Evolutionary conservation across 2,113 vertebrate species (phyloP).

Genomic region (Rhagologus leucostigma): DNA sequence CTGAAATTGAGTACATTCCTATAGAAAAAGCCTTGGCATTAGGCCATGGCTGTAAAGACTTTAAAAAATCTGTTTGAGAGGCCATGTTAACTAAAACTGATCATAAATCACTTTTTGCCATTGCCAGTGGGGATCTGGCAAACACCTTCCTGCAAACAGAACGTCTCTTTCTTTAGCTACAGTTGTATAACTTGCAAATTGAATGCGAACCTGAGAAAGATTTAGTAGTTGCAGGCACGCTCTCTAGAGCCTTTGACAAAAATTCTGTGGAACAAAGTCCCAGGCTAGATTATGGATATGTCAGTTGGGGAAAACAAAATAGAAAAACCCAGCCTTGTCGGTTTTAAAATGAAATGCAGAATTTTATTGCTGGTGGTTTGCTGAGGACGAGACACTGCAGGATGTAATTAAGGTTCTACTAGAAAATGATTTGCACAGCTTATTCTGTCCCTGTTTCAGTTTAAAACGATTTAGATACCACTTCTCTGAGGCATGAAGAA

Average conservation of each 20-base stretch:
- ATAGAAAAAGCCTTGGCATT: constrained; percentile 1
- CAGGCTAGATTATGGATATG: constrained; percentile 59
- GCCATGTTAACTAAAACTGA: constrained; percentile 50
- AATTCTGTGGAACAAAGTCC: constrained; percentile 59
- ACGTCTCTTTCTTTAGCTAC: constrained; percentile 38
- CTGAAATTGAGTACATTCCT: background rate
- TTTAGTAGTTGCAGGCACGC: constrained; percentile 52
- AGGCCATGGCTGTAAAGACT: constrained; percentile 1
- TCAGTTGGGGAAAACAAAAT: constrained; percentile 52
- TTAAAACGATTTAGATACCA: constrained; percentile 54
- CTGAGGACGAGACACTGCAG: constrained; percentile 54
- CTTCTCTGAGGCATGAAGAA: constrained; percentile 51
- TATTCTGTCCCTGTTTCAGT: constrained; percentile 53
- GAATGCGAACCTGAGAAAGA: constrained; percentile 59
- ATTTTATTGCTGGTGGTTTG: constrained; percentile 52
- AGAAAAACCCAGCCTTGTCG: constrained; percentile 28
- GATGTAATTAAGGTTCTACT: constrained; percentile 62
- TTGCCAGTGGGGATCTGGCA: constrained; percentile 56
- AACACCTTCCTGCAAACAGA: constrained; percentile 60
- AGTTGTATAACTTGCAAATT: constrained; percentile 60
- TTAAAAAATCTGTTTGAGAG: constrained; percentile 42
- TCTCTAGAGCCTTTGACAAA: constrained; percentile 60
- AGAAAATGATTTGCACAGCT: constrained; percentile 61
- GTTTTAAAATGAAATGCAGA: constrained; percentile 55
- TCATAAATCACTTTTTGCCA: constrained; percentile 57